Evolutionary conservation across 2,797 vertebrate genomes (phyloP), one percentile per base, ranked within the genome.

Genomic region (Malacoraja senta): DNA sequence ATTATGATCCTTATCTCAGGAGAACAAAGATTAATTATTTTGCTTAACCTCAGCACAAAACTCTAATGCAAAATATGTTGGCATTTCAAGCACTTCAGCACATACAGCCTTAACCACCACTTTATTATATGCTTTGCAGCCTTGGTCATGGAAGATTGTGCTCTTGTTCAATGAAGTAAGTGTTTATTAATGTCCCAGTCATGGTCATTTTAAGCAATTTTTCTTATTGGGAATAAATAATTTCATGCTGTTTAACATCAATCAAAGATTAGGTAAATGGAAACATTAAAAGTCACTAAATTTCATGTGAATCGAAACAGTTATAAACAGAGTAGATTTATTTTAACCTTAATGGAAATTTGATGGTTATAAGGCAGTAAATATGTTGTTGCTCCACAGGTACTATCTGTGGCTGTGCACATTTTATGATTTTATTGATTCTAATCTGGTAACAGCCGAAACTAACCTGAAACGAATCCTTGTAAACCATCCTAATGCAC

Each of bases 1-100:
- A 92, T 92, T 76, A 92, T 76, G 90, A 92, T 92, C 90, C 17
- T 92, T 92, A 76, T 92, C 65, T 29, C 38, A 53, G 8, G 24
- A 92, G 90, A 74, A 92, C 90, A 92, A 74, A 76, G 90, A 72
- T 38, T 44, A 92, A 10, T 92, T 58, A 72, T 92, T 92, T 76
- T 21, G 71, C 35, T 76, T 76, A 68, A 76, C 44, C 44, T 53
- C 38, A 6, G 35, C 6, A 29, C 35, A 72, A 91, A 91, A 53
- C 24, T 74, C 19, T 29, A 53, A 4, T 53, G 10, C 29, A 58
- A n/a, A 58, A 92, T 58, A 53, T 74, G 68, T 15, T 29, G 65
- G 44, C 44, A 58, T 72, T 76, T 92, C 44, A 76, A n/a, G 3
- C 44, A 29, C 65, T 74, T 21, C 68, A 68, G 3, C 74, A 29